These are phyloP conservation scores for Coccyzus lansbergi DNA, from an alignment of 2,797 vertebrate genomes.

Conservation along the genomic window DNA sequence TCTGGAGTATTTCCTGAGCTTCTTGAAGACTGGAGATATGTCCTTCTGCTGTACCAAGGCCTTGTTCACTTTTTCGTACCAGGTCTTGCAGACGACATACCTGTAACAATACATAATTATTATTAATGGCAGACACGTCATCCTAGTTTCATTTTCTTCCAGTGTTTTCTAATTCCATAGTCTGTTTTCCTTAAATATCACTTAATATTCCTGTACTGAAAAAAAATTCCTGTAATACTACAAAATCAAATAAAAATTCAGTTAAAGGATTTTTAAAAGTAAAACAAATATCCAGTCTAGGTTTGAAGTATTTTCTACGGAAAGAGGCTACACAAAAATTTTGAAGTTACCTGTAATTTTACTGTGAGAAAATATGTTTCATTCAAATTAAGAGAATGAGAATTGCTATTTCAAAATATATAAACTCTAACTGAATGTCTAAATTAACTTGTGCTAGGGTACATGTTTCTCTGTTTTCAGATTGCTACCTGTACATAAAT, in stretches of 20 bases:
- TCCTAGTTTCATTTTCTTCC: neutral
- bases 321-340: neutral
- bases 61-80: constrained; percentile 89
- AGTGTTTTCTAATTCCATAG: neutral
- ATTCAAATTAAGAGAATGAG: neutral
- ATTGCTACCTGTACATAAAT: neutral
- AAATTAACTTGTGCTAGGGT: neutral
- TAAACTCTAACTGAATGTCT: neutral
- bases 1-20: constrained; percentile 92
- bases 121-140: neutral
- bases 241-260: neutral
- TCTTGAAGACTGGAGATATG: constrained; percentile 93
- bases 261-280: neutral
- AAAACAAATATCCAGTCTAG: neutral
- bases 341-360: neutral
- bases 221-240: neutral
- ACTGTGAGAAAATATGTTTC: neutral
- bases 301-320: neutral
- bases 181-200: neutral
- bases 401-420: neutral
- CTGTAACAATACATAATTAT: constrained; percentile 68
- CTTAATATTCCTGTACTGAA: neutral
- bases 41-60: constrained; percentile 88
- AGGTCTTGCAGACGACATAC: constrained; percentile 87
- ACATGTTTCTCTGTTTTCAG: neutral